Evolutionary conservation across 2,888 invertebrate genomes (phyloP).

Genomic region (Caenorhabditis japonica): DNA sequence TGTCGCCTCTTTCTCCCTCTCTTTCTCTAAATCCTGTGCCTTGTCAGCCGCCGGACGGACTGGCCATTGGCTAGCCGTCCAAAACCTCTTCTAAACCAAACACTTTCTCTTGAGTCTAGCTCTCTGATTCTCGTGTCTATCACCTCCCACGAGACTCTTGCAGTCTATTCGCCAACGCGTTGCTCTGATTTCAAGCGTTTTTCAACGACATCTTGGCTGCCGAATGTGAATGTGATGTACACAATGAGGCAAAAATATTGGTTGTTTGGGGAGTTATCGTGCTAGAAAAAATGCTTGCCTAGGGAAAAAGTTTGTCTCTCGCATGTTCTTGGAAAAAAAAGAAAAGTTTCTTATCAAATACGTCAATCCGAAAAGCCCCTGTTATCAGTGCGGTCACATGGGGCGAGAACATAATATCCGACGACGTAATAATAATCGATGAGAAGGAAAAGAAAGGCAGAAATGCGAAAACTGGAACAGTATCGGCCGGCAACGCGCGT

Average conservation of each 20-base stretch:
- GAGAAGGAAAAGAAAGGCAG: slow-evolving; percentile 20
- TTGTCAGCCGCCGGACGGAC: slow-evolving; percentile 32
- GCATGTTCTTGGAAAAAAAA: too few relatives aligned
- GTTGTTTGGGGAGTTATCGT: not conserved
- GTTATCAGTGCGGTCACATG: slow-evolving; percentile 40
- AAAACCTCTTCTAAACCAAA: slow-evolving; percentile 28
- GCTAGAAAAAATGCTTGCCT: too few relatives aligned
- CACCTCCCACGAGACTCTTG: slow-evolving; percentile 19
- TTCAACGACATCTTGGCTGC: slow-evolving; percentile 37
- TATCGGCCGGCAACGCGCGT: slow-evolving; percentile 21
- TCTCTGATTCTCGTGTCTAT: slow-evolving; percentile 10
- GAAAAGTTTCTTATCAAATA: not conserved
- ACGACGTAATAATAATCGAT: slow-evolving; percentile 23
- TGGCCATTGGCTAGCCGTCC: slow-evolving; percentile 10
- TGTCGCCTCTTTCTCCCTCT: slow-evolving; percentile 35
- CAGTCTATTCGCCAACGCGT: slow-evolving; percentile 17
- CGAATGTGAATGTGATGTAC: slow-evolving; percentile 32
- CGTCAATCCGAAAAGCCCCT: slow-evolving; percentile 35
- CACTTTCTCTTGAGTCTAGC: slow-evolving; percentile 29
- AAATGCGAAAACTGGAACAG: slow-evolving; percentile 45
- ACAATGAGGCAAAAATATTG: slow-evolving; percentile 8
- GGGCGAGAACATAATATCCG: slow-evolving; percentile 16
- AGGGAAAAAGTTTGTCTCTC: too few relatives aligned
- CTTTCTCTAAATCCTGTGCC: slow-evolving; percentile 29
- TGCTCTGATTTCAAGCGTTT: slow-evolving; percentile 46